Conservation (phyloP, 2,113 vertebrate species). For the Garra rufa region DNA sequence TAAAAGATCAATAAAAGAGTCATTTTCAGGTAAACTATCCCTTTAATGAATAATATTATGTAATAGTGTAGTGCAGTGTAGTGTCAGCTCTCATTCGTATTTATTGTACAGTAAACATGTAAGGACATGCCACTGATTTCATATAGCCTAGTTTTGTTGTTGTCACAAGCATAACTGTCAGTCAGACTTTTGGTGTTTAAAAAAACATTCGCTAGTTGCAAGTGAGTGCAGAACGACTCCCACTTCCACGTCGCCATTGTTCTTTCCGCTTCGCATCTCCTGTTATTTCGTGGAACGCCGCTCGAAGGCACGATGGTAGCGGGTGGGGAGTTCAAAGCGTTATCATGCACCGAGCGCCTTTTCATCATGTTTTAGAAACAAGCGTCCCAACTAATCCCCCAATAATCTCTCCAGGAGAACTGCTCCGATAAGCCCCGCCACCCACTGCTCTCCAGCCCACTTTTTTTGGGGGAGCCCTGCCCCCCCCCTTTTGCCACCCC, state of each 20-base stretch:
- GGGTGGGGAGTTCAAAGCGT: conserved; percentile 80
- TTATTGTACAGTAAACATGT: neutral
- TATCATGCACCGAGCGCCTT: conserved; percentile 77
- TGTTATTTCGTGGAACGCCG: conserved; percentile 67
- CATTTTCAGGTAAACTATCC: no score
- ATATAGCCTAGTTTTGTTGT: conserved; percentile 6
- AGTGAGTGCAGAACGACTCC: neutral
- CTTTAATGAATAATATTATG: no score
- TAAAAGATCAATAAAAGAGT: no score
- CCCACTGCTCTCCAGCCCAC: conserved; percentile 77
- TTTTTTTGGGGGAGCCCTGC: conserved; percentile 68
- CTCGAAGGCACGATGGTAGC: conserved; percentile 73
- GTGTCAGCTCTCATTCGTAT: neutral
- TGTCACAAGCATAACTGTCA: neutral
- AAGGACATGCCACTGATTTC: neutral
- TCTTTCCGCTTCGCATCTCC: conserved; percentile 45
- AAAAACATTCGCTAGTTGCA: neutral
- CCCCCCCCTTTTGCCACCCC: conserved; percentile 51
- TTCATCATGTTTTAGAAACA: conserved; percentile 87
- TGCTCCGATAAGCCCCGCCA: conserved; percentile 79
- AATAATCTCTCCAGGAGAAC: conserved; percentile 84
- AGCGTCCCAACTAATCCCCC: conserved; percentile 81
- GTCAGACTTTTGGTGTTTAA: neutral
- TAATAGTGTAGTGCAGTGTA: no score
- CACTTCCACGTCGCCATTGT: conserved; percentile 53